Conservation (phyloP, 1,140 invertebrate species). For the Heliconius congener region DNA sequence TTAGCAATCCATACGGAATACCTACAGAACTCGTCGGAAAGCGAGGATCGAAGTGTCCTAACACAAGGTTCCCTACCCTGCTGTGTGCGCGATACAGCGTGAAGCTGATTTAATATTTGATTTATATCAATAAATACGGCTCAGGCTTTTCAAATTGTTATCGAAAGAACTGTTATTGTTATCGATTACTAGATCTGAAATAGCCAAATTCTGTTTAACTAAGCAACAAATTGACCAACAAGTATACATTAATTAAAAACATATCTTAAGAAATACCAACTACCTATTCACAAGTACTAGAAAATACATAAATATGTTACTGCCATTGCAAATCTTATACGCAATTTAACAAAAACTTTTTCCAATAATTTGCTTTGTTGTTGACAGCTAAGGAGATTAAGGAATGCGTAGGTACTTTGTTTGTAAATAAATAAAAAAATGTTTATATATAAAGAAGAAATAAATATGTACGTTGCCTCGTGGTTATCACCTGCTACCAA, state of each 20-base stretch:
- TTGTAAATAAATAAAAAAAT: slow-evolving; percentile 22
- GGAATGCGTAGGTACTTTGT: slow-evolving; percentile 27
- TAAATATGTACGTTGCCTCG: slow-evolving; percentile 65
- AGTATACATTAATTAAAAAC: background rate
- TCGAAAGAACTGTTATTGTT: too few relatives aligned
- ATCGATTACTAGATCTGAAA: too few relatives aligned
- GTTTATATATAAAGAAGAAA: slow-evolving; percentile 38
- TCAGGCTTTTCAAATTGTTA: too few relatives aligned
- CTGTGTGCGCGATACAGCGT: too few relatives aligned
- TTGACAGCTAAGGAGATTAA: slow-evolving; percentile 23
- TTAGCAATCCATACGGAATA: too few relatives aligned
- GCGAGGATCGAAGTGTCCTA: too few relatives aligned
- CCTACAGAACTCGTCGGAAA: too few relatives aligned
- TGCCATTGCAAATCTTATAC: background rate
- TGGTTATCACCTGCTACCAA: slow-evolving; percentile 72
- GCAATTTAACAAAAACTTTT: slow-evolving; percentile 9
- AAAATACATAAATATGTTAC: background rate
- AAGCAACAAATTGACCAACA: too few relatives aligned
- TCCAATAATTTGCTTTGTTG: slow-evolving; percentile 10
- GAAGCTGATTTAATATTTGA: too few relatives aligned
- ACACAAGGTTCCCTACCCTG: too few relatives aligned
- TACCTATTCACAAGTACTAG: background rate
- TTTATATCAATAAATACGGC: too few relatives aligned
- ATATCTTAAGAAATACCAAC: background rate
- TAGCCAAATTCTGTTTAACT: too few relatives aligned